phyloP scores from a whole-genome alignment of 2,113 vertebrate species.

The Platichthys stellatus region DNA sequence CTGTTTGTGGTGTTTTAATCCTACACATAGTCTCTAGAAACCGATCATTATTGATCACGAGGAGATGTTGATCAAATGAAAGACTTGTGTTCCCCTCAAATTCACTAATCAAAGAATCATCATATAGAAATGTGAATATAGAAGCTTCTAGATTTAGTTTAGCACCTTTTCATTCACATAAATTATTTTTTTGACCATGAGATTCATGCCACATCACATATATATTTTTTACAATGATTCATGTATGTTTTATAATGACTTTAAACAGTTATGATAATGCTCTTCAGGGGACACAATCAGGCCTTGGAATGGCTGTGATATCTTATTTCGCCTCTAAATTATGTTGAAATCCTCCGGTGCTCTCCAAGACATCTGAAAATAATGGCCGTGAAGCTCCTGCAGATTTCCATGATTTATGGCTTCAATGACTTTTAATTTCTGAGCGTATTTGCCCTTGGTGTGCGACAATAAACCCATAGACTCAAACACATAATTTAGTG shows the following conservation, averaged over 20 bases:
- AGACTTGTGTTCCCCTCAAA: constrained; percentile 31
- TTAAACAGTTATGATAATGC: not conserved
- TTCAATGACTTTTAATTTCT: constrained; percentile 37
- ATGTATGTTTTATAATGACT: not conserved
- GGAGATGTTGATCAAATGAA: constrained; percentile 39
- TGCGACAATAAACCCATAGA: not conserved
- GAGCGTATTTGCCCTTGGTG: constrained; percentile 14
- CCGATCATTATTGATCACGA: constrained; percentile 34
- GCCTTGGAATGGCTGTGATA: not conserved
- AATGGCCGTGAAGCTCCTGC: constrained; percentile 1
- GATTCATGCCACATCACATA: constrained; percentile 1
- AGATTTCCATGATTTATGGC: constrained; percentile 30
- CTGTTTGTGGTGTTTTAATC: constrained; percentile 57
- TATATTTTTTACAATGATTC: not conserved
- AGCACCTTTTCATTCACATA: constrained; percentile 34
- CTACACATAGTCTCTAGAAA: constrained; percentile 3
- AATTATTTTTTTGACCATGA: constrained; percentile 30
- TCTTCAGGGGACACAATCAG: not conserved
- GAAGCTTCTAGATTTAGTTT: constrained; percentile 34
- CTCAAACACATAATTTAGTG: constrained; percentile 3
- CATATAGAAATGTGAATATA: constrained; percentile 52
- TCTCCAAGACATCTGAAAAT: not conserved
- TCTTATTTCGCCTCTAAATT: constrained; percentile 18
- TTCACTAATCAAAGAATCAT: constrained; percentile 59
- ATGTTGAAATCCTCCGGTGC: constrained; percentile 33